Evolutionary conservation across 2,797 vertebrate genomes (phyloP).

Genomic region (Pristis pectinata): DNA sequence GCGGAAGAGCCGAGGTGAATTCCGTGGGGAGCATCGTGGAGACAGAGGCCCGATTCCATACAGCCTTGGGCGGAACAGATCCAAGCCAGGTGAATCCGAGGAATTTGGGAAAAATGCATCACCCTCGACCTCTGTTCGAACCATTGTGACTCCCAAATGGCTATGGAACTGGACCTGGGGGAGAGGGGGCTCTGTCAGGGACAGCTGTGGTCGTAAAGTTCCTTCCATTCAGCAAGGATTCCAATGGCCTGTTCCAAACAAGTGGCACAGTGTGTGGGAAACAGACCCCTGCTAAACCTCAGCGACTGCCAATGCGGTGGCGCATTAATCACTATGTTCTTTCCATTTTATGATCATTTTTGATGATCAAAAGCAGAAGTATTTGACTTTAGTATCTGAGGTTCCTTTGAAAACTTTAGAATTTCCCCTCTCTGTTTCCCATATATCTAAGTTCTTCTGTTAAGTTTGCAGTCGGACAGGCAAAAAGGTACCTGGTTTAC

Average conservation of each 20-base stretch:
- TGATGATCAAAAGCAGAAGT: neutral
- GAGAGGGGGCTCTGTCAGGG: neutral
- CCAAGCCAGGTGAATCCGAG: neutral
- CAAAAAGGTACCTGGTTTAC: neutral
- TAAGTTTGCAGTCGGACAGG: neutral
- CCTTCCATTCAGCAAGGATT: neutral
- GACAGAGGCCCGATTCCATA: neutral
- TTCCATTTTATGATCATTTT: neutral
- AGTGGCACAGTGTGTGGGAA: neutral
- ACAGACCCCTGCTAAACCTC: neutral
- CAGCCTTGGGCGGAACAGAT: neutral
- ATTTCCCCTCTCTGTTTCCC: neutral
- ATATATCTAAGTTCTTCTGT: neutral
- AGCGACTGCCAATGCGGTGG: neutral
- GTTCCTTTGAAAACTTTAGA: neutral
- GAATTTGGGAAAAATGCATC: neutral
- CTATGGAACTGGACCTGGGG: neutral
- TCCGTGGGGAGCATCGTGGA: neutral
- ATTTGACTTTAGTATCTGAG: neutral
- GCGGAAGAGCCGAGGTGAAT: slow-evolving; percentile 12
- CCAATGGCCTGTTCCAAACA: neutral
- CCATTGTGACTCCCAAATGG: neutral
- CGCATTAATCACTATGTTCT: neutral
- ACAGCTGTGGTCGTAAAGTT: neutral
- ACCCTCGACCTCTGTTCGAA: neutral